phyloP scores from a whole-genome alignment of 35 echinoderm and acorn worm genomes.

The Chiridota heheva region DNA sequence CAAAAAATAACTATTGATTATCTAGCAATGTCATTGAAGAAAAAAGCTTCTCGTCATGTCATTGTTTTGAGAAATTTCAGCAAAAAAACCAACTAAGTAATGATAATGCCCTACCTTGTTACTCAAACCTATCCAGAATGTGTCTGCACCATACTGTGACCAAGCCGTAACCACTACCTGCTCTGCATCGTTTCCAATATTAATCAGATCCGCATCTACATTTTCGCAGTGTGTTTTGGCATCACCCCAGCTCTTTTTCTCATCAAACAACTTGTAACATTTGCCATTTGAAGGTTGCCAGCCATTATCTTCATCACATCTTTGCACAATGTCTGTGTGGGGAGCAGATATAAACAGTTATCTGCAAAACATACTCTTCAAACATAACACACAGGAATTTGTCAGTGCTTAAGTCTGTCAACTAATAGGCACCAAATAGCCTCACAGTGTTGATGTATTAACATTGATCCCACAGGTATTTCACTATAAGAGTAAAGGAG shows the following conservation, averaged over 20 bases:
- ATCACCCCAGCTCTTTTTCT: constrained; percentile 41
- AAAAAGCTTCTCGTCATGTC: not conserved
- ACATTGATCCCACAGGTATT: no score
- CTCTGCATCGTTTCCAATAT: constrained; percentile 26
- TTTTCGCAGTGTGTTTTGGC: constrained; percentile 58
- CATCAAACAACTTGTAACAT: constrained; percentile 60
- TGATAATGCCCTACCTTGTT: constrained; percentile 40
- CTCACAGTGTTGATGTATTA: no score
- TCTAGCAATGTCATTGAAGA: not conserved
- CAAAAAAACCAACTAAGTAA: not conserved
- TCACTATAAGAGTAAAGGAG: no score
- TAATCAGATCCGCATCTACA: constrained; percentile 49
- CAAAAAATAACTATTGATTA: not conserved
- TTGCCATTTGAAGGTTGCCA: constrained; percentile 52
- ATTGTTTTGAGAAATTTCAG: not conserved
- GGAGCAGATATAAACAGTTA: no score
- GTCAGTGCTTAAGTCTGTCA: no score
- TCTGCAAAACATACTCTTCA: no score
- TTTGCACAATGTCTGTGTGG: constrained; percentile 70
- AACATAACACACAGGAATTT: no score
- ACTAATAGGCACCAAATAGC: no score
- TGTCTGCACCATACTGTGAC: not conserved
- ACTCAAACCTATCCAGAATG: constrained; percentile 67
- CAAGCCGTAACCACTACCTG: constrained; percentile 32
- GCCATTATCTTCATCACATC: constrained; percentile 77